These are phyloP conservation scores for Sturnus vulgaris DNA, from an alignment of 2,113 vertebrate genomes.

Conservation along the genomic window DNA sequence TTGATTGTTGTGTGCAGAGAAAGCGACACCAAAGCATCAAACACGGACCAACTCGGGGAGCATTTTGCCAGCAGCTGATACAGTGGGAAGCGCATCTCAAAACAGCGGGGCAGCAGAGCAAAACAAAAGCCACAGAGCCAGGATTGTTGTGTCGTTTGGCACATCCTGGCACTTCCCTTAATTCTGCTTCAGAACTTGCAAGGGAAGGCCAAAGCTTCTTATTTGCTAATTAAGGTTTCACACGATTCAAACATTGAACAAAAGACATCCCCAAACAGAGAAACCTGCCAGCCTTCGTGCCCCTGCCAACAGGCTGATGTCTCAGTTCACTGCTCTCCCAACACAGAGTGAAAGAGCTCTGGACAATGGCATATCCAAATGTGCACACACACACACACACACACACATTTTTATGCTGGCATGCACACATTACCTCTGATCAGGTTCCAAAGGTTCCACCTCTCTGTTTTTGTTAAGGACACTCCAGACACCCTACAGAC, in stretches of 20 bases:
- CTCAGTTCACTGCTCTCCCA: background rate
- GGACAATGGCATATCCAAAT: background rate
- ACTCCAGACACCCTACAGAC: background rate
- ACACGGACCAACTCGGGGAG: background rate
- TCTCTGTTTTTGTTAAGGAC: background rate
- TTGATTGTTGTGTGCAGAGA: background rate
- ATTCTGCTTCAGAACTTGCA: background rate
- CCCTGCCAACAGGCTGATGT: background rate
- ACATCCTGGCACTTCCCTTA: background rate
- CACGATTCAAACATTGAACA: background rate
- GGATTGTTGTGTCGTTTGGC: background rate
- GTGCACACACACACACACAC: background rate
- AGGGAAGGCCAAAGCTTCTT: constrained; percentile 2
- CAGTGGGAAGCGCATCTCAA: background rate
- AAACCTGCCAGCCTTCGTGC: background rate
- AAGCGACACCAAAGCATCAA: background rate
- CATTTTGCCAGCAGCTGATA: constrained; percentile 19
- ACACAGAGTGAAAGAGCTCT: background rate
- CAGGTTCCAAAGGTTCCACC: background rate
- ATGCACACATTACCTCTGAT: background rate
- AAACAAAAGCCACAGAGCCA: background rate
- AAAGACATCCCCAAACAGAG: background rate
- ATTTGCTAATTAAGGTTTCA: constrained; percentile 40
- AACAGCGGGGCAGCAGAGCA: background rate
- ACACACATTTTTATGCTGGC: background rate